Conservation (phyloP, 2,888 invertebrate species). For the Gerosis bhagava region DNA sequence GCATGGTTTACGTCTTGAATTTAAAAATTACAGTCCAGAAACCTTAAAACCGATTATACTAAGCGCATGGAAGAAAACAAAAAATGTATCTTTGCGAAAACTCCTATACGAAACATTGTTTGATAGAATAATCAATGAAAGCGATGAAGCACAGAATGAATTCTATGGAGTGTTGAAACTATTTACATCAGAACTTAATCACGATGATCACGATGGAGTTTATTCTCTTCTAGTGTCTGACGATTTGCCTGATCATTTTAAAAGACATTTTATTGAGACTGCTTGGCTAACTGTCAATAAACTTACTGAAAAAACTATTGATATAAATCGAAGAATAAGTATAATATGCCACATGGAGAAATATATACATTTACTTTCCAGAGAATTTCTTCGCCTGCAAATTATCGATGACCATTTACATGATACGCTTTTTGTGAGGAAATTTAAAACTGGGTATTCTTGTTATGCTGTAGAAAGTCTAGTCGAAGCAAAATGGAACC, state of each 20-base stretch:
- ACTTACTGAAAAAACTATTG: constrained; percentile 41
- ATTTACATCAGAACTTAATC: constrained; percentile 43
- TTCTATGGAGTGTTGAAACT: constrained; percentile 46
- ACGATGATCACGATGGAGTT: constrained; percentile 50
- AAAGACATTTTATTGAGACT: constrained; percentile 38
- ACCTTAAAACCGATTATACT: constrained; percentile 41
- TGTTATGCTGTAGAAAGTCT: constrained; percentile 22
- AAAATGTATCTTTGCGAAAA: constrained; percentile 49
- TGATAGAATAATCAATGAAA: constrained; percentile 37
- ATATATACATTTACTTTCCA: constrained; percentile 38
- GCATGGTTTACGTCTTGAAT: constrained; percentile 54
- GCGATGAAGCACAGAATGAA: constrained; percentile 32
- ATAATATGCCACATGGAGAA: constrained; percentile 38
- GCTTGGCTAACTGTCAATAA: constrained; percentile 46
- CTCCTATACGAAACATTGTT: constrained; percentile 46
- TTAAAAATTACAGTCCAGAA: constrained; percentile 45
- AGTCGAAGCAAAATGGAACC: constrained; percentile 40
- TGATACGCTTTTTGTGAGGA: constrained; percentile 21
- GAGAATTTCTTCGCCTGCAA: constrained; percentile 35
- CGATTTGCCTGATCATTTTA: constrained; percentile 39
- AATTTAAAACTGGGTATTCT: neutral
- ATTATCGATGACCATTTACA: constrained; percentile 45
- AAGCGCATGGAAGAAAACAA: constrained; percentile 47
- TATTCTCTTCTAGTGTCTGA: constrained; percentile 38
- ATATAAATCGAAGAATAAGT: constrained; percentile 35